Conservation (phyloP, 2,797 vertebrate species). For the Semotilus atromaculatus region DNA sequence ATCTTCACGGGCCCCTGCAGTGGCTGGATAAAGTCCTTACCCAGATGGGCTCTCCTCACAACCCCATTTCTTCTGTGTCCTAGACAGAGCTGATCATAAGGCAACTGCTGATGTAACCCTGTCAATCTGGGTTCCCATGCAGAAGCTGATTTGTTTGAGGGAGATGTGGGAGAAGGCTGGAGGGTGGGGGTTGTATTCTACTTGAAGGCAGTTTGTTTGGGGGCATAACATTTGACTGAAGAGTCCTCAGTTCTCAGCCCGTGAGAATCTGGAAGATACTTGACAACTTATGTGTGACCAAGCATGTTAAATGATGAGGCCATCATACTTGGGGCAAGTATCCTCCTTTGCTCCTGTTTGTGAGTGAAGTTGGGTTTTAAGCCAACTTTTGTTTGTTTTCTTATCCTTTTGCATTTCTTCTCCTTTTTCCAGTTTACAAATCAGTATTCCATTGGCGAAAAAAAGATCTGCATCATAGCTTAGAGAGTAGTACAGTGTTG, state of each 20-base stretch:
- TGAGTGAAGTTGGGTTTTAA: conserved; percentile 56
- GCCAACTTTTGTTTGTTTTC: conserved; percentile 52
- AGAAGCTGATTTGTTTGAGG: conserved; percentile 54
- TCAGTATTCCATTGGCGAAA: conserved; percentile 74
- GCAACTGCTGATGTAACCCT: conserved; percentile 71
- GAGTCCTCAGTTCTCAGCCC: conserved; percentile 61
- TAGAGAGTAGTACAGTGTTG: conserved; percentile 44
- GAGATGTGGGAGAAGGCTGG: conserved; percentile 42
- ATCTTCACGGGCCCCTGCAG: conserved; percentile 96
- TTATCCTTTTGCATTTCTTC: conserved; percentile 70
- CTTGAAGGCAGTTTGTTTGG: conserved; percentile 93
- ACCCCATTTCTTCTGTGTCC: conserved; percentile 97
- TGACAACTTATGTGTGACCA: conserved; percentile 92
- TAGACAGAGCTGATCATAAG: conserved; percentile 70
- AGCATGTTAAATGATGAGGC: conserved; percentile 84
- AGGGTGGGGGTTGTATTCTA: conserved; percentile 69
- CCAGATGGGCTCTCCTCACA: conserved; percentile 98
- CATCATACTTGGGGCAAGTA: conserved; percentile 73
- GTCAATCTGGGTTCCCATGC: conserved; percentile 80
- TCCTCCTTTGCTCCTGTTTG: conserved; percentile 69
- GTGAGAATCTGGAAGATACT: conserved; percentile 91
- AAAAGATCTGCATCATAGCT: conserved; percentile 62
- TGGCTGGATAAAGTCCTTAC: conserved; percentile 99
- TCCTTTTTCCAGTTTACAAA: conserved; percentile 80
- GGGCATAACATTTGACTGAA: conserved; percentile 74